phyloP scores from a whole-genome alignment of 2,797 vertebrate genomes.

The Distichodus sexfasciatus region DNA sequence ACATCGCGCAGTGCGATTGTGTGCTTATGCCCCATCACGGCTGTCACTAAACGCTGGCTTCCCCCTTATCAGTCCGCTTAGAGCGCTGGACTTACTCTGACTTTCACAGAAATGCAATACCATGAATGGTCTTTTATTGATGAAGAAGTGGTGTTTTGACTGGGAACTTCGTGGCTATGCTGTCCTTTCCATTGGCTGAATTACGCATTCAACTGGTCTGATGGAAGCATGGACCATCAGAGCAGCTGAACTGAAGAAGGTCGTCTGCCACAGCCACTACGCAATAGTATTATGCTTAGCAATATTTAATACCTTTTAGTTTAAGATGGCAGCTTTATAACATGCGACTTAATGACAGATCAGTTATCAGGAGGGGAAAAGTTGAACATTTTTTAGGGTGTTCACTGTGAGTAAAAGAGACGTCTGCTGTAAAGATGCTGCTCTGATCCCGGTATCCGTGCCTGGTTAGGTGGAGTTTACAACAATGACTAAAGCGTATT shows the following conservation, averaged over 20 bases:
- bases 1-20: neutral
- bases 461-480: no score
- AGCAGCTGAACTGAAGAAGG: neutral
- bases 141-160: neutral
- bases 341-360: neutral
- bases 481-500: no score
- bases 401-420: neutral
- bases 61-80: neutral
- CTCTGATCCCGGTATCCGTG: conserved; percentile 24
- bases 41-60: neutral
- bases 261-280: neutral
- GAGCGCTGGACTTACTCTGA: neutral
- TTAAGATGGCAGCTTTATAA: no score
- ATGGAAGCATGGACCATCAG: no score
- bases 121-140: neutral
- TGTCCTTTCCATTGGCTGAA: neutral
- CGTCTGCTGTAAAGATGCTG: conserved; percentile 4
- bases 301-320: neutral
- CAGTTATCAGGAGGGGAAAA: neutral
- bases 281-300: neutral
- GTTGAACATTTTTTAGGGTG: conserved; percentile 2
- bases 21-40: neutral
- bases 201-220: neutral
- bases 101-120: neutral
- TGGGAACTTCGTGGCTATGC: neutral